These are phyloP conservation scores for Poeciliopsis paucimaculata DNA, from an alignment of 2,797 vertebrate genomes.

Conservation along the genomic window DNA sequence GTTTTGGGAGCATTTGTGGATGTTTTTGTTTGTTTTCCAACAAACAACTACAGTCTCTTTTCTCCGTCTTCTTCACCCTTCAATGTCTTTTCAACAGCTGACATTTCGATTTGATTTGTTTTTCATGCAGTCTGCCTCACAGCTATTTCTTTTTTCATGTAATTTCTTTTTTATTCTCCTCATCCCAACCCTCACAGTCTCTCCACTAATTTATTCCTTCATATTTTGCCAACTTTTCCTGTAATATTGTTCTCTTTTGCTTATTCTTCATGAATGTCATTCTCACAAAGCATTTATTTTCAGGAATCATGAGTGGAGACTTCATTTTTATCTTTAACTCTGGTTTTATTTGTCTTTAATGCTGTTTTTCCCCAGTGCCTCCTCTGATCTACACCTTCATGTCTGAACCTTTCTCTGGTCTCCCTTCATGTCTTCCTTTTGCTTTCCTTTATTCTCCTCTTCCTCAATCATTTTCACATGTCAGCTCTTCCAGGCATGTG, in stretches of 20 bases:
- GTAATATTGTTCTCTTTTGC: background rate
- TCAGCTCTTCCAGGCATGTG: conserved; percentile 47
- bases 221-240: background rate
- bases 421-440: conserved; percentile 42
- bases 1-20: conserved; percentile 15
- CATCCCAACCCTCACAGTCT: background rate
- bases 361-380: conserved; percentile 1
- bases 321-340: background rate
- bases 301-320: background rate
- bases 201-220: background rate
- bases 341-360: background rate
- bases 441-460: conserved; percentile 23
- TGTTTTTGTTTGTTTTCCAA: conserved; percentile 18
- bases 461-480: conserved; percentile 32
- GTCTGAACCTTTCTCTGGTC: conserved; percentile 28
- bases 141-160: conserved; percentile 8
- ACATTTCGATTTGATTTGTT: conserved; percentile 22
- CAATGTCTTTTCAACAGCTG: conserved; percentile 18
- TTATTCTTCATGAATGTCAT: background rate
- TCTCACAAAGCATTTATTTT: background rate
- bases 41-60: conserved; percentile 22
- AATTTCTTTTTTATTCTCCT: conserved; percentile 2
- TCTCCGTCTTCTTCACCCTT: conserved; percentile 8
- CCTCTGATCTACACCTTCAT: conserved; percentile 23
- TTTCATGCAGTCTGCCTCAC: background rate